These are phyloP conservation scores for Tenrec ecaudatus DNA, from an alignment of 2,113 vertebrate genomes.

Conservation along the genomic window DNA sequence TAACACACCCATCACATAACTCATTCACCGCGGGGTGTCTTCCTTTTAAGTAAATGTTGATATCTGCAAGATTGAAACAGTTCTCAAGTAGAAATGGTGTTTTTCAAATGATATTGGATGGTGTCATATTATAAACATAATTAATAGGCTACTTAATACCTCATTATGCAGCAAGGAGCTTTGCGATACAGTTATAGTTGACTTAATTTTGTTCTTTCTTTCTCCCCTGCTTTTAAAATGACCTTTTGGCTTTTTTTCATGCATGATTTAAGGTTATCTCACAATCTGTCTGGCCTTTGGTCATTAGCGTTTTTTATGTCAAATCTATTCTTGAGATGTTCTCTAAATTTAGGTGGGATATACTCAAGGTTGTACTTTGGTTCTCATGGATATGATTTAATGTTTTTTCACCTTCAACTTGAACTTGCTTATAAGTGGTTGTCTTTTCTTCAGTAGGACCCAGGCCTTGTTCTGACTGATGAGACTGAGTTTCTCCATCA, in stretches of 20 bases:
- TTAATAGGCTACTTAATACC: neutral
- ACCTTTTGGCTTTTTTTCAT: neutral
- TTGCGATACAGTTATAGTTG: neutral
- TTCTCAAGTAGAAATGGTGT: neutral
- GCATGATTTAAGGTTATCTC: neutral
- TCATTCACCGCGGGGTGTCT: neutral
- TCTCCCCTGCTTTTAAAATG: neutral
- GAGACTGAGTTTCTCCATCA: neutral
- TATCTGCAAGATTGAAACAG: constrained; percentile 10
- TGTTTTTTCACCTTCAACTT: neutral
- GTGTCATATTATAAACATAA: neutral
- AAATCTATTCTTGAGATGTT: neutral
- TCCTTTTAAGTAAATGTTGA: neutral
- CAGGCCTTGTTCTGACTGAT: neutral
- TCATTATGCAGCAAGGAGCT: neutral
- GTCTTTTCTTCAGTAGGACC: neutral
- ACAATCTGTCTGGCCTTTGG: neutral
- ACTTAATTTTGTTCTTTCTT: neutral
- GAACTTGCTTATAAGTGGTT: neutral
- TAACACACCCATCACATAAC: neutral
- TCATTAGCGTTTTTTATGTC: neutral
- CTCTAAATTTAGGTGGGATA: neutral
- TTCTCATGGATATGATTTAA: neutral
- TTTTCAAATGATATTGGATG: neutral
- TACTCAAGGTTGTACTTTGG: neutral